Conservation (phyloP, 2,113 vertebrate genomes). For the Bucco capensis region DNA sequence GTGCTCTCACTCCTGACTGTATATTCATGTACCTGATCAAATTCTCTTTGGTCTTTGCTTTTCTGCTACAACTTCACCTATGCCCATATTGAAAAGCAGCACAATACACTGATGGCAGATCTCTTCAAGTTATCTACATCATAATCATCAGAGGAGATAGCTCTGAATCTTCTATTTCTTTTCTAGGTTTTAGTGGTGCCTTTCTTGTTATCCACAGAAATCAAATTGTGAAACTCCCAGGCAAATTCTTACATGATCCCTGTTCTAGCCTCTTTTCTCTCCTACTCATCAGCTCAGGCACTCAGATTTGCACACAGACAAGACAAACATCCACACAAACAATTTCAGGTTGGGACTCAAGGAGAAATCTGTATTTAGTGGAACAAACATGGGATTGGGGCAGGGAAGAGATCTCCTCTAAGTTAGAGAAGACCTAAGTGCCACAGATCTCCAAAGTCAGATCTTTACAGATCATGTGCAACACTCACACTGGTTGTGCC, state of each 20-base stretch:
- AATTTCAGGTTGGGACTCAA: not conserved
- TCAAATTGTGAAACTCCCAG: not conserved
- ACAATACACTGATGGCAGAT: not conserved
- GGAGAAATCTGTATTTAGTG: not conserved
- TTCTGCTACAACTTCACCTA: not conserved
- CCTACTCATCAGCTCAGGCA: not conserved
- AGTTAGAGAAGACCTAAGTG: not conserved
- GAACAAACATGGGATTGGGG: not conserved
- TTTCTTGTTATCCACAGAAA: not conserved
- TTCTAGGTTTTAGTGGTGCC: not conserved
- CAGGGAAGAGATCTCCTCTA: not conserved
- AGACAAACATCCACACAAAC: not conserved
- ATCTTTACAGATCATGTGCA: too few species aligned
- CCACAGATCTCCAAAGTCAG: not conserved
- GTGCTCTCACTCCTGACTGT: not conserved
- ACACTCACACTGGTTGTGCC: too few species aligned
- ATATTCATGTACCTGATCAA: slow-evolving; percentile 15
- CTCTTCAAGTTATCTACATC: not conserved
- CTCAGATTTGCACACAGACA: not conserved
- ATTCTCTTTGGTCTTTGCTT: not conserved
- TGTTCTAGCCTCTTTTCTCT: not conserved
- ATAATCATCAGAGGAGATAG: not conserved
- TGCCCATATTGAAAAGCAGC: not conserved
- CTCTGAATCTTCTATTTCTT: not conserved
- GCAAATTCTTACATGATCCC: not conserved